Percentiles rank a stretch among this genome's conserved stretches.
These are phyloP conservation scores for Takifugu flavidus DNA, from an alignment of 2,113 vertebrate species.

Conservation along the genomic window DNA sequence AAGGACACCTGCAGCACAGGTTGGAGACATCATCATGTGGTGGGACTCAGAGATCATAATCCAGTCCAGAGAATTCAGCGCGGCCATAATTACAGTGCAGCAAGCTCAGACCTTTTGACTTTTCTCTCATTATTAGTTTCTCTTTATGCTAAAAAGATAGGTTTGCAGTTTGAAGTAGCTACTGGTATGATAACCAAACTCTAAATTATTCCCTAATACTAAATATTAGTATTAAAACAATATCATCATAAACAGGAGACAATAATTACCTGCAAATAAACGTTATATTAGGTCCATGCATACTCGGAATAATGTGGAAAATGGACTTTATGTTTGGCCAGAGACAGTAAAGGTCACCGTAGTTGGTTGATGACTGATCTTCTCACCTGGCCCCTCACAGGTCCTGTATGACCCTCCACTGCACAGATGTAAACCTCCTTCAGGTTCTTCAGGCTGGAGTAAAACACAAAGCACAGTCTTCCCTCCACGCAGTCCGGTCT, in stretches of 20 bases:
- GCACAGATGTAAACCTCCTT: constrained; percentile 91
- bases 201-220: too few species aligned
- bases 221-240: too few species aligned
- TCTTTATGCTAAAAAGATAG: too few species aligned
- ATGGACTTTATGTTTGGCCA: too few species aligned
- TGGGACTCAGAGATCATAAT: neutral
- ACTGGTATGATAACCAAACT: too few species aligned
- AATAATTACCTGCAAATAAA: too few species aligned
- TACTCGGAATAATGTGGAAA: too few species aligned
- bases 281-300: too few species aligned
- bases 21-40: neutral
- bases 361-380: neutral
- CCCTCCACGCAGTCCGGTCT: constrained; percentile 88
- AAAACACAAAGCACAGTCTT: constrained; percentile 87
- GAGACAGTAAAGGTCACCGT: neutral
- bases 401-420: constrained; percentile 70
- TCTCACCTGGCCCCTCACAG: constrained; percentile 90
- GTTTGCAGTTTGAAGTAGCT: too few species aligned
- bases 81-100: neutral
- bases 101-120: too few species aligned
- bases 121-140: too few species aligned
- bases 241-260: too few species aligned
- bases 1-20: constrained; percentile 86
- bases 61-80: neutral
- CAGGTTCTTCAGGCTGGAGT: constrained; percentile 89